A percentile compares a stretch with the other conserved stretches of the same genome.
Evolutionary conservation across 2,113 vertebrate species (phyloP).

Genomic region (Cochlearius cochlearius): DNA sequence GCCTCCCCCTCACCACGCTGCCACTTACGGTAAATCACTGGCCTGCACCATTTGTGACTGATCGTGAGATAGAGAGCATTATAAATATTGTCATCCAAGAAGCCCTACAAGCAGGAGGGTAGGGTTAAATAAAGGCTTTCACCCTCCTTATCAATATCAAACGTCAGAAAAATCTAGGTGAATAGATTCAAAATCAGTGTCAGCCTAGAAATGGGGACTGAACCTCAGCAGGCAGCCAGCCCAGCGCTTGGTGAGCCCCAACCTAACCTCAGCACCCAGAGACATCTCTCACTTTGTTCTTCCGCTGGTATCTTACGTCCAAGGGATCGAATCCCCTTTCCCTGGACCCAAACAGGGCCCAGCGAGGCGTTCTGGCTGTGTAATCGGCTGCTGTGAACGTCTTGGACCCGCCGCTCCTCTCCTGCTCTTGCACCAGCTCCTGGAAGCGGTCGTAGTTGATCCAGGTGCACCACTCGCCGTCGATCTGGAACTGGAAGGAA

Average conservation of each 20-base stretch:
- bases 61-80: fast-evolving
- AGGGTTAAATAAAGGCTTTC: background rate
- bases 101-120: background rate
- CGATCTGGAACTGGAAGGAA: constrained; percentile 86
- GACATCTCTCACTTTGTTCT: constrained; percentile 82
- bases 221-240: background rate
- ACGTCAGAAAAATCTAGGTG: background rate
- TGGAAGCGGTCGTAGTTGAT: constrained; percentile 91
- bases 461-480: constrained; percentile 89
- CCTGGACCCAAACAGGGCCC: constrained; percentile 87
- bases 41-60: background rate
- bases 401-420: constrained; percentile 67
- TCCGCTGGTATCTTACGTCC: constrained; percentile 84
- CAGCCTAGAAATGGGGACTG: background rate
- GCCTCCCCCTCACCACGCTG: background rate
- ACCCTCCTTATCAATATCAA: background rate
- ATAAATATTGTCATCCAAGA: background rate
- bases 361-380: constrained; percentile 81
- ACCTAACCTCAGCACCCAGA: constrained; percentile 83
- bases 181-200: fast-evolving
- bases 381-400: constrained; percentile 86
- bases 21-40: background rate
- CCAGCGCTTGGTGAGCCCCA: background rate
- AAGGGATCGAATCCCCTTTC: constrained; percentile 89
- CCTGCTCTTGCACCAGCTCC: constrained; percentile 73